Evolutionary conservation across 2,888 invertebrate genomes (phyloP).

Genomic region (Drosophila mettleri): DNA sequence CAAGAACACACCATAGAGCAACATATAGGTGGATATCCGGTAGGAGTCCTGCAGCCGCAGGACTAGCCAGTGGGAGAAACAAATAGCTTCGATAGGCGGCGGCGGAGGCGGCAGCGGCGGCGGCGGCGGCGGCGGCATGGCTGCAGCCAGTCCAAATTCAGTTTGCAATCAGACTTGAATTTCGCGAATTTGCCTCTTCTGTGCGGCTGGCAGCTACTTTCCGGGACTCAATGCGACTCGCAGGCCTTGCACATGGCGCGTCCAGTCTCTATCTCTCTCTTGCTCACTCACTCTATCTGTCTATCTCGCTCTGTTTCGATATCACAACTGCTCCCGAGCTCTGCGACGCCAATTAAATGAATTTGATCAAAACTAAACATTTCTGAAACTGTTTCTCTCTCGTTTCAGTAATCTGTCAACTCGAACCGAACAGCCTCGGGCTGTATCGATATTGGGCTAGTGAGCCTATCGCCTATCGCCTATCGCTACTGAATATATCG

Average conservation of each 20-base stretch:
- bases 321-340: background rate
- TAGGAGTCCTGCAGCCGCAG: constrained; percentile 1
- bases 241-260: background rate
- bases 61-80: background rate
- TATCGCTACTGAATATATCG: background rate
- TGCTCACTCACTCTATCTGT: no score
- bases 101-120: no score
- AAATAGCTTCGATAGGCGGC: background rate
- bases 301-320: background rate
- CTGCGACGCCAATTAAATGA: background rate
- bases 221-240: background rate
- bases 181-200: background rate
- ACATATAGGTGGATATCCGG: constrained; percentile 5
- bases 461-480: background rate
- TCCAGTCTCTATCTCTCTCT: background rate
- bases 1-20: background rate
- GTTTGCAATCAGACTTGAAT: background rate
- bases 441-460: no score
- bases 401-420: background rate
- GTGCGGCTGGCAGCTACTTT: background rate
- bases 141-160: background rate
- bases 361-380: background rate
- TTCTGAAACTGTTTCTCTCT: background rate
- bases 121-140: constrained; percentile 1
- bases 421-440: background rate